Evolutionary conservation across 2,113 vertebrate genomes (phyloP).

Genomic region (Neodon shergylaensis): DNA sequence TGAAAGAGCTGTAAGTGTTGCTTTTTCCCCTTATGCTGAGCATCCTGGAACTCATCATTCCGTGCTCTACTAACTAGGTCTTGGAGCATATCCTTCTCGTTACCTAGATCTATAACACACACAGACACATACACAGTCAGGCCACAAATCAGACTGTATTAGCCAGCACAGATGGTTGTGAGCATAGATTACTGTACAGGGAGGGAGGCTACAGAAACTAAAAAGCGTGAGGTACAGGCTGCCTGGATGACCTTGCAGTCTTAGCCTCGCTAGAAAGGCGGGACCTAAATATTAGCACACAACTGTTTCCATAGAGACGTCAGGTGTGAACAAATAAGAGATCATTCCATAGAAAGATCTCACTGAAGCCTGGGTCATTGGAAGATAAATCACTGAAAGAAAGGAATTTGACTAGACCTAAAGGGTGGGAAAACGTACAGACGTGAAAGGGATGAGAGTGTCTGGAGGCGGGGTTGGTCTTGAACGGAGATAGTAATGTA

Average conservation of each 20-base stretch:
- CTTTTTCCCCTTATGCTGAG: constrained; percentile 17
- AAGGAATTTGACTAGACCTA: constrained; percentile 20
- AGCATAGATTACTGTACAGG: background rate
- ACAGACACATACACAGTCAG: background rate
- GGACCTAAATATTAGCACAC: background rate
- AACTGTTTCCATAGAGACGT: background rate
- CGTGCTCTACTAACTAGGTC: background rate
- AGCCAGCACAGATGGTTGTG: background rate
- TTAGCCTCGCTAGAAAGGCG: background rate
- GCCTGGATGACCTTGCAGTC: background rate
- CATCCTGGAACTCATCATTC: background rate
- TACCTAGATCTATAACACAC: background rate
- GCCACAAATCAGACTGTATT: constrained; percentile 26
- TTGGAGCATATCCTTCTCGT: background rate
- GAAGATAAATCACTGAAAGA: constrained; percentile 15
- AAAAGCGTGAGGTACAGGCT: background rate
- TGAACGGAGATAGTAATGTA: background rate
- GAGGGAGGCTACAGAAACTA: background rate
- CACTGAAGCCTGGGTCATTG: background rate
- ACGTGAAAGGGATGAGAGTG: background rate
- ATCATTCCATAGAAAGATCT: constrained; percentile 18
- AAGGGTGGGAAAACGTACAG: constrained; percentile 9
- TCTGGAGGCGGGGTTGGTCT: constrained; percentile 31
- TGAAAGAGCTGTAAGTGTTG: constrained; percentile 97
- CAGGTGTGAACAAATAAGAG: background rate